phyloP scores from a whole-genome alignment of 2,113 vertebrate species.

The Festucalex cinctus region DNA sequence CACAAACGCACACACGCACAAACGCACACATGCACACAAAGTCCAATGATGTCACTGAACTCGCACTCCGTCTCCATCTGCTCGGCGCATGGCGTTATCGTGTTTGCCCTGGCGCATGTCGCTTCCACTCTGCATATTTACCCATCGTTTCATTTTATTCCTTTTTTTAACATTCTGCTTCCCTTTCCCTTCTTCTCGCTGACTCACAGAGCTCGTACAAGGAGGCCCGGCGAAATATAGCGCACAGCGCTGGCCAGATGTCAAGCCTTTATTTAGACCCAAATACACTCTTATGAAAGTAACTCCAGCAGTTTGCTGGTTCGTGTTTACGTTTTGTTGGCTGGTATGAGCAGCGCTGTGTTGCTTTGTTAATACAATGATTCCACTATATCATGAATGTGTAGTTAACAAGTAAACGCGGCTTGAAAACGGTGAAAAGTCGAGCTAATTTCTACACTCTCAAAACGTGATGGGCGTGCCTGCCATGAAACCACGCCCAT shows the following conservation, averaged over 20 bases:
- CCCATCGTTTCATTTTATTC: constrained; percentile 27
- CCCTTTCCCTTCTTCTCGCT: constrained; percentile 14
- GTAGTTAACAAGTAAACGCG: no score
- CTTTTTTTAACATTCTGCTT: constrained; percentile 10
- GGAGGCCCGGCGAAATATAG: constrained; percentile 28
- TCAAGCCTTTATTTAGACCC: constrained; percentile 33
- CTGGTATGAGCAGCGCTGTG: no score
- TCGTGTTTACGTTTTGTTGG: constrained; percentile 38
- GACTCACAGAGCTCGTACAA: constrained; percentile 26
- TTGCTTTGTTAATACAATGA: no score
- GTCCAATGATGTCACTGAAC: constrained; percentile 60
- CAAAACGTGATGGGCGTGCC: no score
- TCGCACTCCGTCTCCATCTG: constrained; percentile 28
- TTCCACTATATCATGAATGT: no score
- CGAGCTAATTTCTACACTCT: no score
- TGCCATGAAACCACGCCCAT: no score
- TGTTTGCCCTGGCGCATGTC: constrained; percentile 42
- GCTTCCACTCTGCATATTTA: constrained; percentile 47
- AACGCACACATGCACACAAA: constrained; percentile 56
- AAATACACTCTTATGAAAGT: constrained; percentile 32
- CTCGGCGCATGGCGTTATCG: constrained; percentile 47
- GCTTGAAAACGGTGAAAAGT: no score
- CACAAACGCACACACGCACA: constrained; percentile 30
- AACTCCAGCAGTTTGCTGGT: constrained; percentile 5
- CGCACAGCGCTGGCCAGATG: constrained; percentile 55